Base-by-base conservation (phyloP, 2,113 vertebrate species). In the Paramormyrops kingsleyae region DNA sequence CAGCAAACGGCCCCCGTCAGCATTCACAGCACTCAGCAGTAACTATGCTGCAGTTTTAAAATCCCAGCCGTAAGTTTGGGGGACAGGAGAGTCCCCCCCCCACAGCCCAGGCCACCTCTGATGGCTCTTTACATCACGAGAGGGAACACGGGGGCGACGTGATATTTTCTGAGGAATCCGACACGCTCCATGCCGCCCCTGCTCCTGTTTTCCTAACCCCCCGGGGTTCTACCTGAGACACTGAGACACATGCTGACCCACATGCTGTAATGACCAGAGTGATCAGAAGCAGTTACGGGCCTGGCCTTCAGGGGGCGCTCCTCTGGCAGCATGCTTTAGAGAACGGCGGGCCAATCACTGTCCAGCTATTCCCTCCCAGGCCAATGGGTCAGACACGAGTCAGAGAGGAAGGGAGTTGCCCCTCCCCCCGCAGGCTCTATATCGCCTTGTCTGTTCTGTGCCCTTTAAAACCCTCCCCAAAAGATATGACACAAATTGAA, bases 91-190 rank as follows among this genome's bases (percentile, higher is more conserved):
- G 24, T n/a, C n/a, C 89, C 87, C 74, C 87, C 87, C 47, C n/a
- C 39, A 21, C 35, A 80, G 49, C 31, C 7, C 42, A 83, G 66
- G 52, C 87, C 88, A 31, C n/a, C 88, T 70, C 89, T 46, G 87
- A 91, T 77, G 88, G n/a, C 27, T 90, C 89, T 59, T 56, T 31
- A 84, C 47, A 88, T 88, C 62, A 89, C 77, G 39, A 62, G 39
- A 88, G 90, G 90, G 85, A 88, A 88, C 87, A 80, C 17, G 59
- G 90, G 87, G 90, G 90, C 83, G 70, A 74, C 35, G 88, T 90
- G 92, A 92, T 92, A 92, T 91, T 93, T 89, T 88, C 74, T 90
- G 84, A 93, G 91, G 85, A 93, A 92, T 90, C 86, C 53, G 90
- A 92, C 92, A 89, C 87, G 62, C 87, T 89, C 90, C 92, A 88